Conservation (phyloP, 2,888 invertebrate genomes). For the Caenorhabditis macrosperma region DNA sequence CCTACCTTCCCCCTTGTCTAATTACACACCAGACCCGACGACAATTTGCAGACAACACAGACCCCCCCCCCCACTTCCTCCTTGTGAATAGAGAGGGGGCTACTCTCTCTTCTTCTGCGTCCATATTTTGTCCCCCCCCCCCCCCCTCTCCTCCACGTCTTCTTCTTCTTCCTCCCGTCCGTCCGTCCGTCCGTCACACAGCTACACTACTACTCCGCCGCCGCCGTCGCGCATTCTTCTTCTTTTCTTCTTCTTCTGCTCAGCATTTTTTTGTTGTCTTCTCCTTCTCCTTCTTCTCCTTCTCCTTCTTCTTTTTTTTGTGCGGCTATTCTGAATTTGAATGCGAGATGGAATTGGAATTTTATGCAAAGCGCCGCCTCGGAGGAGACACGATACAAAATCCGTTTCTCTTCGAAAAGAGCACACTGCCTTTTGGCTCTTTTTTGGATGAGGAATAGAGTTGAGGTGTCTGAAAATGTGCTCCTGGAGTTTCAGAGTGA, state of each 20-base stretch:
- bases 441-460: too few relatives aligned
- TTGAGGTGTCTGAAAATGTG: too few relatives aligned
- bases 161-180: conserved; percentile 1
- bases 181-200: background rate
- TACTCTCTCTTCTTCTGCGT: background rate
- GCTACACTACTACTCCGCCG: background rate
- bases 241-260: conserved; percentile 24
- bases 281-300: conserved; percentile 27
- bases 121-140: conserved; percentile 8
- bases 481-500: too few relatives aligned
- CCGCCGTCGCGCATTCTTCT: background rate
- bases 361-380: too few relatives aligned
- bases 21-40: too few relatives aligned
- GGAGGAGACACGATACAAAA: too few relatives aligned
- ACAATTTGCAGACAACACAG: too few relatives aligned
- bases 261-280: conserved; percentile 16
- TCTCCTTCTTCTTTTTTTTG: conserved; percentile 5
- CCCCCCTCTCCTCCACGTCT: conserved; percentile 5
- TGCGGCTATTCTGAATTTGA: too few relatives aligned
- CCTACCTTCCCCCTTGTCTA: too few relatives aligned
- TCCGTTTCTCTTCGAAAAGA: too few relatives aligned
- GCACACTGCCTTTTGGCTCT: too few relatives aligned
- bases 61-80: background rate
- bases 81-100: background rate
- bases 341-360: too few relatives aligned